phyloP scores from a whole-genome alignment of 92 coral and sea anemone species.

The Siderastrea siderea region DNA sequence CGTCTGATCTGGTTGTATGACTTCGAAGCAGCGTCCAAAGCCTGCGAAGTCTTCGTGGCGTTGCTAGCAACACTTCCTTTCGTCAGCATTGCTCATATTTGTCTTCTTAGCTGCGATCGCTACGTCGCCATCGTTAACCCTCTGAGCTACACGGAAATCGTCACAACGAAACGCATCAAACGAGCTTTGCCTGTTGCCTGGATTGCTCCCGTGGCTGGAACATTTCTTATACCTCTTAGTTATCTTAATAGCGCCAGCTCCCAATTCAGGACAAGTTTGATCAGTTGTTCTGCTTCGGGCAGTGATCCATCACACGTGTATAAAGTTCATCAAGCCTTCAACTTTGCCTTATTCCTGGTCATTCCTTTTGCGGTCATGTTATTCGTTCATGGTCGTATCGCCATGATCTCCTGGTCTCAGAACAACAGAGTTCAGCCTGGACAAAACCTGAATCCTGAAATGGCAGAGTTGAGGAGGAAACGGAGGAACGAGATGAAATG shows the following conservation, averaged over 20 bases:
- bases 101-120: conserved; percentile 86
- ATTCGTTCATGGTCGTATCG: conserved; percentile 44
- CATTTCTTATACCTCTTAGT: not conserved
- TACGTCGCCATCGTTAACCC: conserved; percentile 78
- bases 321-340: conserved; percentile 18
- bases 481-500: conserved; percentile 61
- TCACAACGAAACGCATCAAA: conserved; percentile 67
- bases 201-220: conserved; percentile 47
- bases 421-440: conserved; percentile 36
- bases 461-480: not conserved
- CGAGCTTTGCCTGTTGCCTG: conserved; percentile 47
- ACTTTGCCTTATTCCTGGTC: not conserved
- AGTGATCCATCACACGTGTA: not conserved
- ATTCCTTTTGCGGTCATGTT: conserved; percentile 40
- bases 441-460: conserved; percentile 4
- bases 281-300: conserved; percentile 28
- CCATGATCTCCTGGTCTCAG: conserved; percentile 50
- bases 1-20: conserved; percentile 30
- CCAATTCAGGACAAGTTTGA: not conserved
- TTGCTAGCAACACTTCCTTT: conserved; percentile 40
- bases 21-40: conserved; percentile 10
- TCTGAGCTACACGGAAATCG: conserved; percentile 64
- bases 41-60: conserved; percentile 8
- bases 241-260: not conserved
- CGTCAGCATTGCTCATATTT: conserved; percentile 75